phyloP scores from a whole-genome alignment of 2,113 vertebrate genomes.

The Carollia perspicillata region DNA sequence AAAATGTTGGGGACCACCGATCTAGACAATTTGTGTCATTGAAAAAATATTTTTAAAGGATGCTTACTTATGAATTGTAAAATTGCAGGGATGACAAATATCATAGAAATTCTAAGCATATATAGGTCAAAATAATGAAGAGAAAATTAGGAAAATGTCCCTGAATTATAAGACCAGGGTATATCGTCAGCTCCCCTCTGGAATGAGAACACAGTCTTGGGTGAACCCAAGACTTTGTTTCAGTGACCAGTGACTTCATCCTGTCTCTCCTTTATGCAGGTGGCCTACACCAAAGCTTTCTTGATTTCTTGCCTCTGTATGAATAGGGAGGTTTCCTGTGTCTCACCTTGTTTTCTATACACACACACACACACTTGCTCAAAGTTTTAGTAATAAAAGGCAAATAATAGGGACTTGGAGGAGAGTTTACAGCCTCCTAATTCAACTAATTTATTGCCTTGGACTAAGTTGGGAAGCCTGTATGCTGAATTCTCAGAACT shows the following conservation, averaged over 20 bases:
- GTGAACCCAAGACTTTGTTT: background rate
- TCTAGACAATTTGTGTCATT: background rate
- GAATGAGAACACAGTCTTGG: background rate
- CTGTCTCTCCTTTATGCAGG: background rate
- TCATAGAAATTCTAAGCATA: background rate
- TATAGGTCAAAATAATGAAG: background rate
- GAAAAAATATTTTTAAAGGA: background rate
- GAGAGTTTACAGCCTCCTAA: background rate
- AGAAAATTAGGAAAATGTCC: background rate
- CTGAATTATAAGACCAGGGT: background rate
- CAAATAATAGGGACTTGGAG: background rate
- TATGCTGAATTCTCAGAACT: background rate
- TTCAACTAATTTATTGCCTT: background rate
- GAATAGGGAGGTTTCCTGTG: background rate
- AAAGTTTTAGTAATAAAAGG: background rate
- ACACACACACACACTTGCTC: background rate
- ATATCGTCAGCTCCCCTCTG: background rate
- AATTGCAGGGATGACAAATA: background rate
- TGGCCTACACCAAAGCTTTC: background rate
- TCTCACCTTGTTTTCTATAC: background rate
- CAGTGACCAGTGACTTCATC: background rate
- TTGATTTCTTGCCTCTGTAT: background rate
- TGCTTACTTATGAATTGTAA: background rate
- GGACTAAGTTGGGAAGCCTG: background rate
- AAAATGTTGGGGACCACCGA: too few relatives aligned